Evolutionary conservation across 2,888 invertebrate genomes (phyloP).

Genomic region (Chironomus tentans): DNA sequence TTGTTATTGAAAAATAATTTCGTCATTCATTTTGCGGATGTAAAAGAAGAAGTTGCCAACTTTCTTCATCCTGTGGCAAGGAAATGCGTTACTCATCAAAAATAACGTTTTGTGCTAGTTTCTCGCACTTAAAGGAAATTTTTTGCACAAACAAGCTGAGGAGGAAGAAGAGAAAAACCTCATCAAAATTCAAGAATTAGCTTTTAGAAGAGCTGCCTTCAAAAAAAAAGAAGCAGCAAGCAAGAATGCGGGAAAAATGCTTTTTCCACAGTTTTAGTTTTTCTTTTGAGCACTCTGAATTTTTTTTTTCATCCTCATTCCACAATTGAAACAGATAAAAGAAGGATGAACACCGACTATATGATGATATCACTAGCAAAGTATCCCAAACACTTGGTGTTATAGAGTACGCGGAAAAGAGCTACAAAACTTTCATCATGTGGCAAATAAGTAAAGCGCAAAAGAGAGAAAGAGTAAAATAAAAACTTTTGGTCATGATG

Average conservation of each 20-base stretch:
- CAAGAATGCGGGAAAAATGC: background rate
- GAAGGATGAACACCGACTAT: too few species aligned
- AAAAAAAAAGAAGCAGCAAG: background rate
- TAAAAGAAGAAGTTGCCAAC: too few species aligned
- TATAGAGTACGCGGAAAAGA: too few species aligned
- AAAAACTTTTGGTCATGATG: background rate
- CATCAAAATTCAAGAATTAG: constrained; percentile 24
- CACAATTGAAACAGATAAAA: background rate
- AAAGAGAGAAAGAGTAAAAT: background rate
- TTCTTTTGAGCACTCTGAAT: background rate
- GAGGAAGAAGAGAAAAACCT: constrained; percentile 2
- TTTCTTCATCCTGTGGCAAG: too few species aligned
- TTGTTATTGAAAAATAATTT: too few species aligned
- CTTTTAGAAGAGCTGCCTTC: background rate
- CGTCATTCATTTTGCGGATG: too few species aligned
- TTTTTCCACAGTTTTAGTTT: background rate
- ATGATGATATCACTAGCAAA: too few species aligned
- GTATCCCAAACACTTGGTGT: too few species aligned
- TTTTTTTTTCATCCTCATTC: background rate
- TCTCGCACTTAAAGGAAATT: background rate
- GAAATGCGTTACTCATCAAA: background rate
- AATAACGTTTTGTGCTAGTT: background rate
- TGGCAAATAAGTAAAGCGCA: background rate
- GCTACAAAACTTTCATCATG: background rate
- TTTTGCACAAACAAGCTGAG: background rate